These are phyloP conservation scores for Monochamus saltuarius DNA, from an alignment of 1,140 invertebrate species.

Conservation along the genomic window DNA sequence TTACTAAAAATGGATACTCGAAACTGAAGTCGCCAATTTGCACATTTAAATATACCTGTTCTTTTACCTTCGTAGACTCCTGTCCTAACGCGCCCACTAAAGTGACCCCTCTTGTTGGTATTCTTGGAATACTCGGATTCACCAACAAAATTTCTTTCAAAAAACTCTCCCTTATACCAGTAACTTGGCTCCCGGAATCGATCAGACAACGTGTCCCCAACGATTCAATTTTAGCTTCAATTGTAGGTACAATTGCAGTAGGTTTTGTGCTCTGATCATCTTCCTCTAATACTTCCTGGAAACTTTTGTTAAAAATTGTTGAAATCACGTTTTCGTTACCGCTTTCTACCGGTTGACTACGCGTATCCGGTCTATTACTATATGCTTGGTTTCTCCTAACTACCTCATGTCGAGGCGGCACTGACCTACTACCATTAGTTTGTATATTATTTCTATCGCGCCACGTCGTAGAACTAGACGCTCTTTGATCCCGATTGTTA, in stretches of 20 bases:
- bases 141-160: slow-evolving; percentile 21
- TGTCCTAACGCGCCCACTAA: slow-evolving; percentile 29
- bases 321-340: too few relatives aligned
- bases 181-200: slow-evolving; percentile 39
- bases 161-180: slow-evolving; percentile 34
- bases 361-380: too few relatives aligned
- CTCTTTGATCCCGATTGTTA: too few relatives aligned
- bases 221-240: neutral
- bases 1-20: slow-evolving; percentile 29
- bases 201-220: slow-evolving; percentile 1
- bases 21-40: neutral
- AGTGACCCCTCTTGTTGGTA: slow-evolving; percentile 32
- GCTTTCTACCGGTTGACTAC: too few relatives aligned
- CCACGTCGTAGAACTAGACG: too few relatives aligned
- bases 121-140: slow-evolving; percentile 14
- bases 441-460: too few relatives aligned
- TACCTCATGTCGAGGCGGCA: too few relatives aligned
- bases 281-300: neutral
- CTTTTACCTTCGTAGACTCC: slow-evolving; percentile 26
- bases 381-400: too few relatives aligned
- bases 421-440: too few relatives aligned
- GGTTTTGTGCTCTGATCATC: neutral
- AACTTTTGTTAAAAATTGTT: too few relatives aligned
- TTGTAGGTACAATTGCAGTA: neutral
- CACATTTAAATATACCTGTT: slow-evolving; percentile 20